Evolutionary conservation across 2,113 vertebrate species (phyloP).

Genomic region (Bettongia penicillata): DNA sequence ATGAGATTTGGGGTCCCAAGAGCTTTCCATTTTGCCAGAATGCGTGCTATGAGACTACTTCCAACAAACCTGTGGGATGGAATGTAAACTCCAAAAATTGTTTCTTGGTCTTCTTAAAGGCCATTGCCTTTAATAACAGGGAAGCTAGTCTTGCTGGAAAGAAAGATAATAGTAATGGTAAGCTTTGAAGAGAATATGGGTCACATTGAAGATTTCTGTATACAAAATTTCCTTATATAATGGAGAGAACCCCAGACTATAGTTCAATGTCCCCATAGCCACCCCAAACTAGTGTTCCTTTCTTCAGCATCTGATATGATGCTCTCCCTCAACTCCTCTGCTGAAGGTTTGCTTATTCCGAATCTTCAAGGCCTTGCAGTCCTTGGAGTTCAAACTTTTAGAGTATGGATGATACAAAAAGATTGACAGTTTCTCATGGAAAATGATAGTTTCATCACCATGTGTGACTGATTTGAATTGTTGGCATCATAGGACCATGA

Average conservation of each 20-base stretch:
- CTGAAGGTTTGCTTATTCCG: background rate
- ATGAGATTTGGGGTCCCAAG: background rate
- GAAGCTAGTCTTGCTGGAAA: background rate
- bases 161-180: background rate
- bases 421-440: background rate
- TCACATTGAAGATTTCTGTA: background rate
- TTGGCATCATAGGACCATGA: background rate
- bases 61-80: background rate
- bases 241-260: background rate
- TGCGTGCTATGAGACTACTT: background rate
- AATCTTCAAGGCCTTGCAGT: background rate
- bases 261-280: background rate
- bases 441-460: background rate
- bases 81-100: background rate
- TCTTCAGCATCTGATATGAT: background rate
- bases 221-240: background rate
- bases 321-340: background rate
- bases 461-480: background rate
- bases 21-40: background rate
- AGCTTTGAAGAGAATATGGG: background rate
- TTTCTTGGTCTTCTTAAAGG: background rate
- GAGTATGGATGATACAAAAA: background rate
- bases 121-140: background rate
- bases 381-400: background rate
- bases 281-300: background rate